Evolutionary conservation across 2,797 vertebrate species (phyloP), one percentile per base, ranked within the genome.

Genomic region (Galago senegalensis): DNA sequence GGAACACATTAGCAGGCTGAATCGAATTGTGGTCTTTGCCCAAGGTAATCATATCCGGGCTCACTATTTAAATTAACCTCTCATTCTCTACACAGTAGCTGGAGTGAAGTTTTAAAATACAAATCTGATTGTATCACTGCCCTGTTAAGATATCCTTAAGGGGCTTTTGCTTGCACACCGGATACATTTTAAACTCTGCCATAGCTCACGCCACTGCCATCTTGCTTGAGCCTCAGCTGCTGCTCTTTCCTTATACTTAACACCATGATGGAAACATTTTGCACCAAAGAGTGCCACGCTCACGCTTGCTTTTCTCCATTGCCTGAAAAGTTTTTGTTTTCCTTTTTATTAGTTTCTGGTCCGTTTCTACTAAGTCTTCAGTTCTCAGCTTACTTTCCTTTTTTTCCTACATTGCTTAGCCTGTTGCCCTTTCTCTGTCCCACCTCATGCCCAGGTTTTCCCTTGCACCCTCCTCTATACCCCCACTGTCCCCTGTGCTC

Each of bases 41-140:
- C 29, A 34, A 84, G 49, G 63, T 87, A 53, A 67, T 90, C 82
- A 67, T 23, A 34, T 67, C 13, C 23, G 37, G 82, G 9, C 12
- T 94, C 67, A 60, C 27, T 93, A 40, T 43, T 87, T 67, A 89
- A 85, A 82, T 95, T 86, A 96, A 63, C 21, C 25, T 56, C 63
- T 92, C 21, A 29, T 87, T 93, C 58, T 80, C 70, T 17, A 69
- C 65, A 72, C 6, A 87, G 37, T 79, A 65, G 69, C 80, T 79
- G 46, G n/a, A 90, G 27, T 73, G 27, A 70, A 49, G 37, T 96
- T 92, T 93, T 76, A 69, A 82, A 92, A 70, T 70, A 76, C 31
- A 63, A 61, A 40, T 86, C 40, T 58, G 58, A 69, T 77, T 70
- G 12, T 75, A 56, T 92, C 75, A 79, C 25, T 69, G 10, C 7